Conservation (phyloP, 2,888 invertebrate species). For the Lasioglossum morio region DNA sequence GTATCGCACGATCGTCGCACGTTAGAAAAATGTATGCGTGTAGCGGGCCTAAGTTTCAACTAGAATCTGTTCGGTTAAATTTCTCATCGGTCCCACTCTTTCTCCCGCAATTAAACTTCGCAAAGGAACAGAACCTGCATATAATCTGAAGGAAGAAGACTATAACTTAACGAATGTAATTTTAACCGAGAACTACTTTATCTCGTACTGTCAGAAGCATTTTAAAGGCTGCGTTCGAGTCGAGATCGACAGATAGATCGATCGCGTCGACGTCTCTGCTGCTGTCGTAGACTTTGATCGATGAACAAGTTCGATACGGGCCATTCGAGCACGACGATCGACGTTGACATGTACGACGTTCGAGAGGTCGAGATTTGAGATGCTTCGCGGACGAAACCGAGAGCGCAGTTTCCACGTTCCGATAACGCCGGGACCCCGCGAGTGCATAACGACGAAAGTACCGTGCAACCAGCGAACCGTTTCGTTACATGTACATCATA, state of each 20-base stretch:
- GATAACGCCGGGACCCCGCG: neutral
- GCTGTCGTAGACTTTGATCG: slow-evolving; percentile 9
- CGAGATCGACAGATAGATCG: slow-evolving; percentile 10
- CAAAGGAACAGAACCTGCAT: neutral
- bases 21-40: no score
- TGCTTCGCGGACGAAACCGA: neutral
- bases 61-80: no score
- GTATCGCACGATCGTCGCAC: no score
- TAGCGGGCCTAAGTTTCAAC: no score
- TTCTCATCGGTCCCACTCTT: no score
- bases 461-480: neutral
- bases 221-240: neutral
- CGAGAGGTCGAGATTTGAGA: neutral
- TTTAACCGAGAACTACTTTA: neutral
- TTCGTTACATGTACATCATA: neutral
- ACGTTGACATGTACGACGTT: slow-evolving; percentile 17
- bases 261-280: neutral
- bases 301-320: slow-evolving; percentile 10
- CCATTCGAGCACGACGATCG: slow-evolving; percentile 5
- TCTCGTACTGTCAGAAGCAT: neutral
- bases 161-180: neutral
- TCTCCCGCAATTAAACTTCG: no score
- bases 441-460: neutral
- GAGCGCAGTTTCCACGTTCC: neutral
- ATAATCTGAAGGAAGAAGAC: neutral